Evolutionary conservation across 2,888 invertebrate species (phyloP), one percentile per base, ranked within the genome.

Genomic region (Thymelicus acteon): DNA sequence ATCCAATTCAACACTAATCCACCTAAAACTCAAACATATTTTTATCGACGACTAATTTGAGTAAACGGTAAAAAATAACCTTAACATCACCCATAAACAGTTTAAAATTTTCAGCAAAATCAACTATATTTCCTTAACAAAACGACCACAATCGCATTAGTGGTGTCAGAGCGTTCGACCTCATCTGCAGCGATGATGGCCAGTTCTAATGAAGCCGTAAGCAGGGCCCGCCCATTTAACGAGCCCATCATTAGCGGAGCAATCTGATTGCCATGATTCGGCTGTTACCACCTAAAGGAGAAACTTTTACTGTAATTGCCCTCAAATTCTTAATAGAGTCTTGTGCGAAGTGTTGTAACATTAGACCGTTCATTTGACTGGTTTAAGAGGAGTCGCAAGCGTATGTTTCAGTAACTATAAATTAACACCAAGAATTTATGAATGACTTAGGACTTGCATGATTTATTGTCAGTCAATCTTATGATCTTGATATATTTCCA

Each of bases 121-220:
- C 19, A 13, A 52, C 52, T 52, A 2, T 52, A 52, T 52, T 19
- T 52, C 52, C 19, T 10, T 12, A 24, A 10, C n/a, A 54, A 10
- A 54, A 54, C 24, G 54, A 24, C 54, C 7, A 39, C n/a, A 58
- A 39, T 58, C 58, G 12, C 19, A 24, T 6, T 15, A 7, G 4
- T 5, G 8, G 10, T 12, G 44, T 24, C 19, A 54, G 54, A 6
- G 54, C n/a, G 12, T 24, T 24, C 24, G 52, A 52, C 49, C 63
- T 8, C 67, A 74, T 76, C 57, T 57, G 31, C 12, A 47, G 47
- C 63, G 69, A 69, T 63, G 79, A 79, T 78, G 78, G 78, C 67
- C 74, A 74, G 74, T 68, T 58, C 49, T 85, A 85, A 85, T 85
- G 83, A 85, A 85, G 83, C 78, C 73, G 77, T 85, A 77, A 77